Evolutionary conservation across 2,797 vertebrate genomes (phyloP), one percentile per base, ranked within the genome.

Genomic region (Poecilia picta): DNA sequence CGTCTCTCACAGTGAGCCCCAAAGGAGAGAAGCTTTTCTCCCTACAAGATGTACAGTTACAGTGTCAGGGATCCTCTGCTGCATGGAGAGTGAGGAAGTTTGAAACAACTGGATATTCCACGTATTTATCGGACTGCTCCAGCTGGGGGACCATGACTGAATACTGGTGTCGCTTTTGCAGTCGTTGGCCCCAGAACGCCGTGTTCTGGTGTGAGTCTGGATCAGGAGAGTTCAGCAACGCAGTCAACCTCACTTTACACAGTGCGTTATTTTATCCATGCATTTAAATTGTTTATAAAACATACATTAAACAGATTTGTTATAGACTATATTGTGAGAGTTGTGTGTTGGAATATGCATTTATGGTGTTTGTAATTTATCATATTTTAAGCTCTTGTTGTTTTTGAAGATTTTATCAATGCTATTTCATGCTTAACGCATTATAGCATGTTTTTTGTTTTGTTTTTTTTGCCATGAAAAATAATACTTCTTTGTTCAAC

Each of bases 1-100:
- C 45, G 6, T 72, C 71, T 72, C 71, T 72, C 71, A 47, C n/a
- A 49, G 71, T 33, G 71, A 72, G n/a, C 8, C 71, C 53, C n/a
- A 8, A 28, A n/a, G 11, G 25, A 57, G 23, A 57, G 8, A n/a
- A 57, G 28, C 25, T 13, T 41, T 72, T 72, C 71, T 33, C 15
- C 28, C 49, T 5, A 18, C n/a, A 72, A 5, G 18, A 11, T 18
- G 15, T 72, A 28, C 47, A 16, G 7, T 10, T 72, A 46, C 28
- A 33, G 4, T 64, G 59, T 64, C 12, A 16, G 6, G 64, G 36
- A 68, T 41, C 20, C 64, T 23, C 8, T 23, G 18, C 64, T 10
- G 36, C 18, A 18, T 64, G 59, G 31, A 41, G 64, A 68, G 64
- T 68, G 64, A 68, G 33, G 36, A 68, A 16, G 64, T 66, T 66